A percentile compares a stretch with the other conserved stretches of the same genome.
These are phyloP conservation scores for Leucania comma DNA, from an alignment of 2,888 invertebrate species.

Conservation along the genomic window DNA sequence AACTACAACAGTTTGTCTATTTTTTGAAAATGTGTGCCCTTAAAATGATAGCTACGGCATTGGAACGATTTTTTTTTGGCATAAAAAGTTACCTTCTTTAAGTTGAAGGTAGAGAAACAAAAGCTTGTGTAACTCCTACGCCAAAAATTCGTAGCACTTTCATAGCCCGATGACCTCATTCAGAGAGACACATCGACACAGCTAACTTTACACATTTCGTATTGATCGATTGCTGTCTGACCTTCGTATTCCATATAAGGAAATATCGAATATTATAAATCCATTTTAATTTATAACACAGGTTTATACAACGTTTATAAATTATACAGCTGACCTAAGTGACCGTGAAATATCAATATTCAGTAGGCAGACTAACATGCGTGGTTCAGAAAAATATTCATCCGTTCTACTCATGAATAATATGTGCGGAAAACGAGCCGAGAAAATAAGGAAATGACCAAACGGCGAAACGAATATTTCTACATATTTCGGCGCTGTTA, in stretches of 20 bases:
- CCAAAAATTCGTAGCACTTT: conserved; percentile 26
- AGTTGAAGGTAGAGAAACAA: conserved; percentile 11
- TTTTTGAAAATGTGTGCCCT: too few species aligned
- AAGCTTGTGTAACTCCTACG: conserved; percentile 20
- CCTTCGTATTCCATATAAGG: conserved; percentile 16
- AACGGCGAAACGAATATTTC: conserved; percentile 34
- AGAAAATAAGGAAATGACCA: conserved; percentile 36
- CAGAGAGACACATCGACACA: neutral
- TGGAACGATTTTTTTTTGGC: too few species aligned
- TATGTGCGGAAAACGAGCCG: conserved; percentile 28
- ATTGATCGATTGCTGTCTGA: conserved; percentile 23
- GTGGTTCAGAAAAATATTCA: conserved; percentile 39
- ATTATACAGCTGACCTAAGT: conserved; percentile 14
- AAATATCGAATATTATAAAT: conserved; percentile 28
- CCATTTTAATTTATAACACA: conserved; percentile 31
- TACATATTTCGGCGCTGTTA: conserved; percentile 10
- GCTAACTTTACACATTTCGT: conserved; percentile 14
- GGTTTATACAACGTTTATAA: conserved; percentile 9
- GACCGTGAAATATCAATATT: conserved; percentile 32
- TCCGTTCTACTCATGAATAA: conserved; percentile 33
- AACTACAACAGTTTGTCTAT: too few species aligned
- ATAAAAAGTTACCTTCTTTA: too few species aligned
- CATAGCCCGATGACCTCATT: conserved; percentile 11
- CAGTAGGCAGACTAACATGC: conserved; percentile 6
- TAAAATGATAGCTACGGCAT: too few species aligned